phyloP scores from a whole-genome alignment of 1,140 invertebrate genomes.

The Pteromalus puparum region DNA sequence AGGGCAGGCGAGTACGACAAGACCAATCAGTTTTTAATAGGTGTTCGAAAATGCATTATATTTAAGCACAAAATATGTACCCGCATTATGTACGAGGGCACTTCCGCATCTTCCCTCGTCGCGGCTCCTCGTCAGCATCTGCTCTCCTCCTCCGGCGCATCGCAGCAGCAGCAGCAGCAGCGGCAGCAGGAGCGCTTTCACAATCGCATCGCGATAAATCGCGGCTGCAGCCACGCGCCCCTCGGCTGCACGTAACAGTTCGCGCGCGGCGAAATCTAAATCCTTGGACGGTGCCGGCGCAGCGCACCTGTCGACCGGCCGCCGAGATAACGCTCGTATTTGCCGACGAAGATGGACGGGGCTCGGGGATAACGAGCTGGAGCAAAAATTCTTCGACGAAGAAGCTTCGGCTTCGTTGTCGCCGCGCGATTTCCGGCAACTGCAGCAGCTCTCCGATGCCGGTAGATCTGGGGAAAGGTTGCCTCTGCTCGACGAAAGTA shows the following conservation, averaged over 20 bases:
- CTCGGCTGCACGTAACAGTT: constrained; percentile 26
- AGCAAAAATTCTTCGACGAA: neutral
- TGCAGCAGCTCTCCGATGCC: neutral
- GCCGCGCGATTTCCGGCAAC: neutral
- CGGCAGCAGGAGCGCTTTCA: constrained; percentile 12
- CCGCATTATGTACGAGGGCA: neutral
- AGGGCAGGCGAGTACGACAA: too few relatives aligned
- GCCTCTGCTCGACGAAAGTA: neutral
- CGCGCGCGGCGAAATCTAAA: constrained; percentile 33
- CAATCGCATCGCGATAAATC: constrained; percentile 44
- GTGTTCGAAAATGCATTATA: too few relatives aligned
- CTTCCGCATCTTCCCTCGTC: constrained; percentile 12
- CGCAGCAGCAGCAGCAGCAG: neutral
- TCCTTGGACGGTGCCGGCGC: neutral
- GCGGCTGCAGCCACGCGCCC: neutral
- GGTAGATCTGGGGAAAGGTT: neutral
- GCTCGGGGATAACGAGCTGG: neutral
- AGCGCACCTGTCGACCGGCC: constrained; percentile 25
- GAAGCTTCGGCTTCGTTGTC: neutral
- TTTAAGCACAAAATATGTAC: neutral
- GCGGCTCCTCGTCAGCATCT: neutral
- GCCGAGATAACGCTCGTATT: constrained; percentile 31
- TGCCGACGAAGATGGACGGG: constrained; percentile 30
- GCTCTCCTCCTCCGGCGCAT: neutral
- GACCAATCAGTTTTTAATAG: too few relatives aligned